Conservation (phyloP, 1,140 invertebrate species). For the Pinna nobilis region DNA sequence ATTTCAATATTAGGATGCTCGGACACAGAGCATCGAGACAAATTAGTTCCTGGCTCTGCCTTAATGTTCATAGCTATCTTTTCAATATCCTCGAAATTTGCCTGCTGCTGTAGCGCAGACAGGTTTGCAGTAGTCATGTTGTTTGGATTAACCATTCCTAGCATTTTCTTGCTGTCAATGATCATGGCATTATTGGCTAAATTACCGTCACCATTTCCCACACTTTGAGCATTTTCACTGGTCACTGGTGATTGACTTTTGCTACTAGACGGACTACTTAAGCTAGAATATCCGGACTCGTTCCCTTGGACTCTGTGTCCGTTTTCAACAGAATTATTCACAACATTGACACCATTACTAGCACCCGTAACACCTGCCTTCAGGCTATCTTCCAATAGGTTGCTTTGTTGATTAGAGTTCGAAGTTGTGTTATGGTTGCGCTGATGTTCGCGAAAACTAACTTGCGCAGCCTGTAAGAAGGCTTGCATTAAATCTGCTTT, state of each 20-base stretch:
- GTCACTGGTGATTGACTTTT: slow-evolving; percentile 53
- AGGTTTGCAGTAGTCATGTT: no score
- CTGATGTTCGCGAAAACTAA: slow-evolving; percentile 67
- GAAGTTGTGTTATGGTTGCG: slow-evolving; percentile 45
- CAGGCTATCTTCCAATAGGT: no score
- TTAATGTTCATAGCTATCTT: slow-evolving; percentile 13
- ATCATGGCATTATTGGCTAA: slow-evolving; percentile 1
- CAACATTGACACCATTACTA: neutral
- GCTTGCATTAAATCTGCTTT: slow-evolving; percentile 70
- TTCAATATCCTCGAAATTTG: slow-evolving; percentile 19
- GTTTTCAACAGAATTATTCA: neutral
- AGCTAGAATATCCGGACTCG: slow-evolving; percentile 55
- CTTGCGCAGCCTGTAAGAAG: slow-evolving; percentile 64
- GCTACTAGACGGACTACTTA: slow-evolving; percentile 53
- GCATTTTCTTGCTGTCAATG: neutral
- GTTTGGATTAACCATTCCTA: no score
- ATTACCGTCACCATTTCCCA: neutral
- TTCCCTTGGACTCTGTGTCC: slow-evolving; percentile 7
- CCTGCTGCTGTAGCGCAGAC: no score
- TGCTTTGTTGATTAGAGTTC: slow-evolving; percentile 1
- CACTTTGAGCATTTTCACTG: neutral
- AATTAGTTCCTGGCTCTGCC: slow-evolving; percentile 6
- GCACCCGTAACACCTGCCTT: no score
- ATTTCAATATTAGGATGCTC: neutral
- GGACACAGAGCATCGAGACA: neutral